Evolutionary conservation across 2,797 vertebrate species (phyloP).

Genomic region (Argyrosomus regius): DNA sequence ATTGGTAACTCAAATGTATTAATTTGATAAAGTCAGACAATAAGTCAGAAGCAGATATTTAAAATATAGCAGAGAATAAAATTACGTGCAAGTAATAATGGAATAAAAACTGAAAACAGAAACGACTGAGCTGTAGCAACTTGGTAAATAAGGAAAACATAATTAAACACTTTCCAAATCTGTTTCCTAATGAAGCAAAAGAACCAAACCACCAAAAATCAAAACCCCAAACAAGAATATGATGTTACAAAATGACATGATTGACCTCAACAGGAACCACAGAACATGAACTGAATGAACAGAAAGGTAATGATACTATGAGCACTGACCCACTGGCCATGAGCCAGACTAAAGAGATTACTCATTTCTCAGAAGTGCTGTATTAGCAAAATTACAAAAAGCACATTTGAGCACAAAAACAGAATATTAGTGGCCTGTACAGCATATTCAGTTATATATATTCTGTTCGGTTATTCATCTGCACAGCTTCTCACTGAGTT

Average conservation of each 20-base stretch:
- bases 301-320: neutral
- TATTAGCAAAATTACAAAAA: neutral
- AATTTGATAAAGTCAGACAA: neutral
- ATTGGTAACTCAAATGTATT: neutral
- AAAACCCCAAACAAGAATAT: neutral
- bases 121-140: neutral
- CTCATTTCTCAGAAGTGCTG: slow-evolving; percentile 7
- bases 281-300: neutral
- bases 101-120: neutral
- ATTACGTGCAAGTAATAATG: neutral
- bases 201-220: neutral
- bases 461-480: slow-evolving; percentile 19
- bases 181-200: neutral
- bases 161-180: neutral
- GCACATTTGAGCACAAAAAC: neutral
- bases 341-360: neutral
- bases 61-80: neutral
- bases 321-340: neutral
- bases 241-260: neutral
- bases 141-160: slow-evolving; percentile 9
- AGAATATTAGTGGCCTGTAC: slow-evolving; percentile 10
- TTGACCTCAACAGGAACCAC: slow-evolving; percentile 1
- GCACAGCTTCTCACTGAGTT: slow-evolving; percentile 33
- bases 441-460: neutral
- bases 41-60: neutral